Evolutionary conservation across 53 echinoderm and acorn worm species (phyloP).

Genomic region (Mesocentrotus franciscanus): DNA sequence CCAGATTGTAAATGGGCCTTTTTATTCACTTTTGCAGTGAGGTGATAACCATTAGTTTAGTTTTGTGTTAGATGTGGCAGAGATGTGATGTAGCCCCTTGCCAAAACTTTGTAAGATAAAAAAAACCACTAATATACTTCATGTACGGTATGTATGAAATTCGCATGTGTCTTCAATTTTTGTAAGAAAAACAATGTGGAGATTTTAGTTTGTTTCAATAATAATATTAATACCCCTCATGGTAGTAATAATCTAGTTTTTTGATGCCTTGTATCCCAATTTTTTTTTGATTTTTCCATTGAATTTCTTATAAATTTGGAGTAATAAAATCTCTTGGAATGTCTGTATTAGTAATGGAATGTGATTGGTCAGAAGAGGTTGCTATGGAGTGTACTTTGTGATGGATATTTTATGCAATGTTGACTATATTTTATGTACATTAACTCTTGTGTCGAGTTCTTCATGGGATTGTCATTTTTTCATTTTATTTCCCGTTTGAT

Average conservation of each 20-base stretch:
- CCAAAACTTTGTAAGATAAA: slow-evolving; percentile 47
- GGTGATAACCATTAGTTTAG: background rate
- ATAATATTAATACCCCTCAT: background rate
- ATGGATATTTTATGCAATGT: slow-evolving; percentile 54
- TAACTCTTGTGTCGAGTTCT: background rate
- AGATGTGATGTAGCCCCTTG: slow-evolving; percentile 50
- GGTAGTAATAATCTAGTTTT: slow-evolving; percentile 16
- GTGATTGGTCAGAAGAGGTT: slow-evolving; percentile 15
- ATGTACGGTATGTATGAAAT: slow-evolving; percentile 21
- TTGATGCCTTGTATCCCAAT: background rate
- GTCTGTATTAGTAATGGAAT: slow-evolving; percentile 20
- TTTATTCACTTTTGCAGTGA: background rate
- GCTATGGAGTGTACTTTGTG: slow-evolving; percentile 38
- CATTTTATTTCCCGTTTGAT: slow-evolving; percentile 16
- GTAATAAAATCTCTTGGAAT: slow-evolving; percentile 15
- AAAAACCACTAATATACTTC: background rate
- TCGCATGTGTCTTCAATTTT: slow-evolving; percentile 61
- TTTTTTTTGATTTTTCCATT: background rate
- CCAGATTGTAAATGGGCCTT: background rate
- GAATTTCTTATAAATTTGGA: slow-evolving; percentile 33
- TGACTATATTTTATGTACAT: slow-evolving; percentile 46
- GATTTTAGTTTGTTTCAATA: background rate
- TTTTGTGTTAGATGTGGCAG: slow-evolving; percentile 20
- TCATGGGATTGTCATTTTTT: background rate
- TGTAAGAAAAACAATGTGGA: slow-evolving; percentile 54